Percentiles rank a stretch among this genome's conserved stretches.
Conservation (phyloP, 1,140 invertebrate species). For the Drosophila albomicans region DNA sequence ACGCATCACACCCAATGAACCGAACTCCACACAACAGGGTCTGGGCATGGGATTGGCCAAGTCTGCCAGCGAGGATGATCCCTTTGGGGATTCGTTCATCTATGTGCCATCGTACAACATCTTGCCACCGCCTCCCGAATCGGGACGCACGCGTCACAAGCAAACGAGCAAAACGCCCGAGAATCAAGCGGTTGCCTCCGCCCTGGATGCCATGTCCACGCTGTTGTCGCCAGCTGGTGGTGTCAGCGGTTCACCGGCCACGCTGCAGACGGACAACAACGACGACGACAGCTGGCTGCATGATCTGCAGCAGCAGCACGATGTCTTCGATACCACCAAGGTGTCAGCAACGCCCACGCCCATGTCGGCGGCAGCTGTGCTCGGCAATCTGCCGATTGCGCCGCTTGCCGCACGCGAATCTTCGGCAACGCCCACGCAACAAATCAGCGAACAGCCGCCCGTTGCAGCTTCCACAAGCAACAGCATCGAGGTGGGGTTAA, state of each 20-base stretch:
- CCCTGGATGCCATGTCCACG: slow-evolving; percentile 60
- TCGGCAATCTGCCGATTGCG: slow-evolving; percentile 60
- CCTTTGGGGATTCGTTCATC: slow-evolving; percentile 93
- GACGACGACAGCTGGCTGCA: slow-evolving; percentile 81
- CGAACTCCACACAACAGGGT: slow-evolving; percentile 55
- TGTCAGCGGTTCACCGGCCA: slow-evolving; percentile 51
- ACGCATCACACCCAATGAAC: slow-evolving; percentile 91
- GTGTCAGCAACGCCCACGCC: slow-evolving; percentile 56
- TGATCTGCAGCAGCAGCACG: slow-evolving; percentile 75
- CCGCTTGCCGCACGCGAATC: slow-evolving; percentile 74
- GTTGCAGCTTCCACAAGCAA: background rate
- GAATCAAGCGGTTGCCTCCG: slow-evolving; percentile 5
- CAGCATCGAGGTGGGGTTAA: slow-evolving; percentile 51
- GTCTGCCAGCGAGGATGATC: slow-evolving; percentile 87
- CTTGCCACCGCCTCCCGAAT: slow-evolving; percentile 88
- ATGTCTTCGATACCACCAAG: slow-evolving; percentile 81
- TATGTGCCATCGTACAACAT: slow-evolving; percentile 87
- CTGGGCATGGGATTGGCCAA: slow-evolving; percentile 44
- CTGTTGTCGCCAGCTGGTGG: slow-evolving; percentile 61
- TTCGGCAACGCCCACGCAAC: slow-evolving; percentile 75
- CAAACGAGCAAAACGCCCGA: slow-evolving; percentile 61
- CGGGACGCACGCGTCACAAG: slow-evolving; percentile 81
- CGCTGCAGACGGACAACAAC: slow-evolving; percentile 63
- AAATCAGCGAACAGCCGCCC: slow-evolving; percentile 48
- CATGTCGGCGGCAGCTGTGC: slow-evolving; percentile 33